Evolutionary conservation across 2,888 invertebrate species (phyloP), one percentile per base, ranked within the genome.

Genomic region (Phengaris arion): DNA sequence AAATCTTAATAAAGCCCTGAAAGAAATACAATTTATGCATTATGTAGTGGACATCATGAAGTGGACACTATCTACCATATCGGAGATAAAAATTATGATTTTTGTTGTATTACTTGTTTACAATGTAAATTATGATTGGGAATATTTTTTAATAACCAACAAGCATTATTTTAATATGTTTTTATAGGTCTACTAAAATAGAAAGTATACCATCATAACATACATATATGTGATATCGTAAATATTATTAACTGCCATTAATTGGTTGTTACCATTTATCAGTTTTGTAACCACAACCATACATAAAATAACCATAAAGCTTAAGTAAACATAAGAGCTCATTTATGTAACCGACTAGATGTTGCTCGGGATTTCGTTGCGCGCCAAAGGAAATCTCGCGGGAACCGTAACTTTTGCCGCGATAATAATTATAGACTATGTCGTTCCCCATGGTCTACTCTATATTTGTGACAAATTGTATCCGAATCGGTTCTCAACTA

Each of bases 1-100:
- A 99, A 92, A 99, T 99, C 95, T 98, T 98, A 90, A 99, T 98
- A 95, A 99, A 99, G 84, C 99, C 99, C 98, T 99, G 92, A 81
- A 90, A 90, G 84, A 79, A 81, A 79, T 55, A 69, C 76, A 35
- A 74, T 54, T 55, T 12, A n/a, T 59, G 48, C 9, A 69, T 69
- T 69, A 69, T 69, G 48, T 4, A 69, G 35, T 35, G 64, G 22
- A 22, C 22, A 22, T 22, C 22, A 22, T 22, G 22, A 22, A 22
- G 22, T 22, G 22, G 0, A 22, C 22, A 22, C 22, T 59, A 59
- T 35, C 35, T 6, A 35, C 64, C 6, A 45, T 9, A 10, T 15
- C 22, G 59, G 22, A 22, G 22, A 59, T 10, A 59, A 59, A 59
- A 15, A 59, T 5, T 22, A 59, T 57, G 57, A 15, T 59, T 59